Percentiles rank a stretch among this genome's conserved stretches.
phyloP scores from a whole-genome alignment of 1,140 invertebrate genomes.

The Lepidurus apus region DNA sequence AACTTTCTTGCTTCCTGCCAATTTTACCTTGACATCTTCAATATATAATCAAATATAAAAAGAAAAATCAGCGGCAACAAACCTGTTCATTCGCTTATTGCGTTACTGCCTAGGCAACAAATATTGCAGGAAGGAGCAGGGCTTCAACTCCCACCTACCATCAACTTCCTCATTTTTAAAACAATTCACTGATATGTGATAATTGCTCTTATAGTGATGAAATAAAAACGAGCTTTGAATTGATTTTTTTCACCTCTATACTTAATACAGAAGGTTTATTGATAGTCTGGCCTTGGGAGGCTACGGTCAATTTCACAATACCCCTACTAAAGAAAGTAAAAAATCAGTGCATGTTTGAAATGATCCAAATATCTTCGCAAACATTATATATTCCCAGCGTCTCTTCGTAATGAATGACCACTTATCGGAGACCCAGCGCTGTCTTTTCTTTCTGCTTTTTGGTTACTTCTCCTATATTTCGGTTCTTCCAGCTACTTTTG shows the following conservation, averaged over 20 bases:
- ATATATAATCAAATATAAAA: not conserved
- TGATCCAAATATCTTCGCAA: too few relatives aligned
- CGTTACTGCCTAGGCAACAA: not conserved
- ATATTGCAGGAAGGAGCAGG: not conserved
- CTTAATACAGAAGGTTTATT: too few relatives aligned
- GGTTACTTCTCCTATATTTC: conserved; percentile 85
- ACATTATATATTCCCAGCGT: not conserved
- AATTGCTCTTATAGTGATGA: too few relatives aligned
- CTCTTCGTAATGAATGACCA: not conserved
- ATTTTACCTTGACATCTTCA: not conserved
- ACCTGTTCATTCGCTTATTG: not conserved
- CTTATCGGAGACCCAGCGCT: conserved; percentile 44
- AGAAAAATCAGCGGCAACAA: not conserved
- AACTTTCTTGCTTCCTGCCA: not conserved
- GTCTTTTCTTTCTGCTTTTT: conserved; percentile 90
- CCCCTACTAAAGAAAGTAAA: too few relatives aligned
- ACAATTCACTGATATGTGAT: too few relatives aligned
- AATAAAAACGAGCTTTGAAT: too few relatives aligned
- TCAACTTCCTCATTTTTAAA: too few relatives aligned
- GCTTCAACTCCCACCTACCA: not conserved
- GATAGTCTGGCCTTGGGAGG: too few relatives aligned
- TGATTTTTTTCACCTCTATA: too few relatives aligned
- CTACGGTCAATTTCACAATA: too few relatives aligned
- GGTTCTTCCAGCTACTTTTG: conserved; percentile 93
- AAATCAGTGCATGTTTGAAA: too few relatives aligned